Conservation (phyloP, 92 coral and sea anemone species). For the Paramuricea clavata region DNA sequence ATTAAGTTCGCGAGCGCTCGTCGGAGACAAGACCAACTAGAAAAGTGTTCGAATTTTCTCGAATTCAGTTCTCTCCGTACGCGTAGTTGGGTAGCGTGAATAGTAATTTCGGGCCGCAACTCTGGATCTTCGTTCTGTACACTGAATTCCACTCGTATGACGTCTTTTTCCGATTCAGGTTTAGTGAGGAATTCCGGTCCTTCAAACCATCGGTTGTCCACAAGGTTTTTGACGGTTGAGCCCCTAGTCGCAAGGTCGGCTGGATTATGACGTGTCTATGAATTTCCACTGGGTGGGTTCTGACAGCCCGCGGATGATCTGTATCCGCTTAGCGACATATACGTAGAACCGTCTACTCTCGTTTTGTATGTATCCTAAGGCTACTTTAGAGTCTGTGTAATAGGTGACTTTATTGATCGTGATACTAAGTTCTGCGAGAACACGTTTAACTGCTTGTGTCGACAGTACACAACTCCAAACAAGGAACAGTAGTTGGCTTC, state of each 20-base stretch:
- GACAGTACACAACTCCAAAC: slow-evolving; percentile 65
- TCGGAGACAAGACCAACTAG: slow-evolving; percentile 5
- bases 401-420: slow-evolving; percentile 23
- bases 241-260: slow-evolving; percentile 55
- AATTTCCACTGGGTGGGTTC: slow-evolving; percentile 50
- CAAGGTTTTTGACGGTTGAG: neutral
- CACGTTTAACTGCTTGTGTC: slow-evolving; percentile 32
- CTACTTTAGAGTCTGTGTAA: slow-evolving; percentile 70
- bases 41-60: slow-evolving; percentile 41
- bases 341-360: slow-evolving; percentile 66
- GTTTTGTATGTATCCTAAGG: slow-evolving; percentile 69
- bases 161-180: neutral
- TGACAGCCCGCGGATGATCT: slow-evolving; percentile 47
- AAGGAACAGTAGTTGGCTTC: slow-evolving; percentile 65
- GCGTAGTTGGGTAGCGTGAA: neutral
- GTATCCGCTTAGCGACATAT: slow-evolving; percentile 68
- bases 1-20: slow-evolving; percentile 21
- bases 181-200: slow-evolving; percentile 49
- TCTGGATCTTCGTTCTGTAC: slow-evolving; percentile 69
- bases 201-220: slow-evolving; percentile 28
- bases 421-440: slow-evolving; percentile 27
- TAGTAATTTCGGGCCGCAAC: slow-evolving; percentile 28
- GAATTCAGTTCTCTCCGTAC: neutral
- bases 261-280: slow-evolving; percentile 60
- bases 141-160: too few species aligned